Evolutionary conservation across 2,797 vertebrate genomes (phyloP).

Genomic region (Ctenochaetus hawaiiensis): DNA sequence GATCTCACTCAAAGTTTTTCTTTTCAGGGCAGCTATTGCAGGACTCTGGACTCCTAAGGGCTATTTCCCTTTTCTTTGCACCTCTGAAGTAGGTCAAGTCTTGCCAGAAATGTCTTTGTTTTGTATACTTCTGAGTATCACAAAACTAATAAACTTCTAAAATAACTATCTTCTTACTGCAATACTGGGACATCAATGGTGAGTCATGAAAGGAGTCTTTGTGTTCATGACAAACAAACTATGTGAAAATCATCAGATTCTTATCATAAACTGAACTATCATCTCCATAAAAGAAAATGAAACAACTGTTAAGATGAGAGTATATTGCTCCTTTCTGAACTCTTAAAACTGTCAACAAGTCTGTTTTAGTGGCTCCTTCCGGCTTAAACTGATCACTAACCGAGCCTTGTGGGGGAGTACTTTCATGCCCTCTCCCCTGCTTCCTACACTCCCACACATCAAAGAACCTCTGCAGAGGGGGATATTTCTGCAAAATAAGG

Average conservation of each 20-base stretch:
- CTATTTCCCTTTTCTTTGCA: too few relatives aligned
- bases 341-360: conserved; percentile 45
- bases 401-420: conserved; percentile 13
- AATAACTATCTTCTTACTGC: background rate
- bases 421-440: conserved; percentile 26
- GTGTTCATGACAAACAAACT: background rate
- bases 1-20: background rate
- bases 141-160: too few relatives aligned
- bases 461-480: conserved; percentile 43
- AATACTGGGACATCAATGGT: background rate
- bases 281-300: background rate
- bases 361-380: conserved; percentile 67
- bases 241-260: conserved; percentile 9
- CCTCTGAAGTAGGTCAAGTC: too few relatives aligned
- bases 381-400: conserved; percentile 55
- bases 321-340: conserved; percentile 26
- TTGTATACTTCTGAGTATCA: too few relatives aligned
- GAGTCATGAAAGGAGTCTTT: background rate
- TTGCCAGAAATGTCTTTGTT: background rate
- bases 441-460: conserved; percentile 58
- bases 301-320: background rate
- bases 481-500: conserved; percentile 60
- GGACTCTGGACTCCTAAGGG: background rate
- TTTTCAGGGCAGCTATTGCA: background rate
- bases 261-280: background rate